These are phyloP conservation scores for Gallirallus australis DNA, from an alignment of 2,797 vertebrate species.

Conservation along the genomic window DNA sequence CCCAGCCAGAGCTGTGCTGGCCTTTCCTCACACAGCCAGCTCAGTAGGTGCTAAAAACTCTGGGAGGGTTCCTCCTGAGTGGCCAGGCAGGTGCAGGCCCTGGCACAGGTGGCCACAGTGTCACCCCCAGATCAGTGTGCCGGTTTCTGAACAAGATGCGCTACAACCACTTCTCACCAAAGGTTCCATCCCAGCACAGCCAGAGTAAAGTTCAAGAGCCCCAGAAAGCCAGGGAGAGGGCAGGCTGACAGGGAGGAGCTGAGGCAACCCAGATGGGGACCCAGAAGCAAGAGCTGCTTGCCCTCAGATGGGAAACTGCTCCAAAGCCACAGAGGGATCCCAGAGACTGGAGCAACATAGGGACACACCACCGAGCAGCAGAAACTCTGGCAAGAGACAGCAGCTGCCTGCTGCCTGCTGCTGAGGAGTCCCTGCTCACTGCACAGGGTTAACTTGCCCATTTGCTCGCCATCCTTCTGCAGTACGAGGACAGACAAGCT, in stretches of 20 bases:
- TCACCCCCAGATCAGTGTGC: not conserved
- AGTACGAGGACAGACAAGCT: not conserved
- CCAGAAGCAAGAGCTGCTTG: not conserved
- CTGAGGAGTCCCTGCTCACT: not conserved
- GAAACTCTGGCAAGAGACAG: not conserved
- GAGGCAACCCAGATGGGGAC: not conserved
- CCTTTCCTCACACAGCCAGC: not conserved
- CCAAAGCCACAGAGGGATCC: not conserved
- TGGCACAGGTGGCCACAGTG: no score
- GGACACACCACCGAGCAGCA: not conserved
- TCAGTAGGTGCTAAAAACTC: not conserved
- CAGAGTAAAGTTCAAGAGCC: not conserved
- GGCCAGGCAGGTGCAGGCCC: not conserved
- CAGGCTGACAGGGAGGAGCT: not conserved
- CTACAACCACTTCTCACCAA: not conserved
- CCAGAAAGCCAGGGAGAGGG: not conserved
- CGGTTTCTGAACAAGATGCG: not conserved
- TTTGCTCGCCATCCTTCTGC: not conserved
- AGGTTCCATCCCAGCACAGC: not conserved
- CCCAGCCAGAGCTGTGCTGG: fast-evolving
- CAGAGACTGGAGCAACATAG: not conserved
- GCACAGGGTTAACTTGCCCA: not conserved
- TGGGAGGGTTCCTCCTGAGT: not conserved
- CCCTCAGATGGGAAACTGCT: not conserved
- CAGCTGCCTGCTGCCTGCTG: not conserved